A percentile compares a stretch with the other conserved stretches of the same genome.
Evolutionary conservation across 1,140 invertebrate genomes (phyloP).

Genomic region (Spodoptera frugiperda): DNA sequence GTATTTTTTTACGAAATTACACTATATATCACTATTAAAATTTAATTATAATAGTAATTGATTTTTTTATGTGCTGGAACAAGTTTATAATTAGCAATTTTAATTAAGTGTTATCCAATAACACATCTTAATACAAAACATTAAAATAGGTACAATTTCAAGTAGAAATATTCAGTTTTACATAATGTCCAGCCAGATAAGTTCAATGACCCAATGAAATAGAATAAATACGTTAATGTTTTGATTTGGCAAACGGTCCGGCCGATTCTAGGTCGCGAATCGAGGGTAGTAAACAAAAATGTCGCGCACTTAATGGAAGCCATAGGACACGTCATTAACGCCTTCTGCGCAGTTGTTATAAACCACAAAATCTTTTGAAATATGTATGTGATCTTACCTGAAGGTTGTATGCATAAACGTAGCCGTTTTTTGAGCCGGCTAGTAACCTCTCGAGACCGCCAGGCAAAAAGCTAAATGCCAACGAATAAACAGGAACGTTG

Average conservation of each 20-base stretch:
- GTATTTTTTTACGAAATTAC: too few relatives aligned
- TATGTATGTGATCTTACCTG: conserved; percentile 86
- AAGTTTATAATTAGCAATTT: too few relatives aligned
- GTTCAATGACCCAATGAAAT: conserved; percentile 30
- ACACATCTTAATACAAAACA: background rate
- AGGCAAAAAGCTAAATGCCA: conserved; percentile 88
- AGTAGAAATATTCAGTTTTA: background rate
- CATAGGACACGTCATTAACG: conserved; percentile 53
- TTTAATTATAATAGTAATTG: too few relatives aligned
- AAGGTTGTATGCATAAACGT: conserved; percentile 90
- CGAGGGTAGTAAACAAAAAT: conserved; percentile 79
- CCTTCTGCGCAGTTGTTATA: conserved; percentile 54
- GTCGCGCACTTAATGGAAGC: conserved; percentile 56
- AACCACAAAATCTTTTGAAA: conserved; percentile 64
- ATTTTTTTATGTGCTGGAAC: too few relatives aligned
- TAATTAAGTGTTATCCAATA: too few relatives aligned
- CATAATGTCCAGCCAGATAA: background rate
- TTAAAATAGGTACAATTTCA: background rate
- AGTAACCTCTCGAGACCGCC: conserved; percentile 88
- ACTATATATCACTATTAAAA: too few relatives aligned
- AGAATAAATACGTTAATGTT: conserved; percentile 2
- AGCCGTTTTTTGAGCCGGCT: conserved; percentile 89
- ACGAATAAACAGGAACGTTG: conserved; percentile 89
- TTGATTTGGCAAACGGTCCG: conserved; percentile 37
- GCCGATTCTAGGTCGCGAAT: conserved; percentile 72